Base-by-base conservation (phyloP, 2,888 invertebrate species). In the Cryptocheilus praepositus region DNA sequence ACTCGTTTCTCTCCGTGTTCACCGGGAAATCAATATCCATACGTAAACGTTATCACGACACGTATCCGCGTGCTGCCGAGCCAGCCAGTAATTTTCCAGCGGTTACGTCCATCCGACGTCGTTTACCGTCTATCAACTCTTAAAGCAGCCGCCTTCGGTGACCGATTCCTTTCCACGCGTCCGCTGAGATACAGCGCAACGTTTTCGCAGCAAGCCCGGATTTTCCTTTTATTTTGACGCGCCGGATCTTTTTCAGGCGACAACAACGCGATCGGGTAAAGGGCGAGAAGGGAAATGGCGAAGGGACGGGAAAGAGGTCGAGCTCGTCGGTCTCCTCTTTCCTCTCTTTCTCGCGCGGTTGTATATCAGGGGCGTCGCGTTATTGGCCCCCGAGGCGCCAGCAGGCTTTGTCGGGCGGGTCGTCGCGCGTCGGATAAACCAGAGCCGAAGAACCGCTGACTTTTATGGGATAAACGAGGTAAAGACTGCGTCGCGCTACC, bases 361-460 rank as follows among this genome's bases (percentile, higher is more conserved):
- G 77, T 78, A 76, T 79, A 77, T 80, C 80, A 79, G 79, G 83
- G 80, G 80, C 83, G 83, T 79, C 76, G 77, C 80, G 84, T 87
- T 87, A 87, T 87, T 87, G 86, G 86, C 82, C 85, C 87, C 86
- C 71, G 82, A 84, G 87, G 87, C 80, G 77, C 83, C 81, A 81
- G 80, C 75, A 68, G 76, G 81, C 82, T 86, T 85, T 86, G 85
- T 86, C 84, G 83, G 81, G 74, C 71, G 67, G 81, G 82, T 81
- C 70, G 64, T 82, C 77, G 79, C 80, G 77, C 79, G 70, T 79
- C 71, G 72, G 80, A 79, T 83, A 84, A 83, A 82, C 78, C 77
- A 82, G 78, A 77, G 71, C 76, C 77, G 77, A 82, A 83, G 82
- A 83, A 80, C 76, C 79, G 76, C 77, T 79, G 83, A 84, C 84